Evolutionary conservation across 2,888 invertebrate species (phyloP), one percentile per base, ranked within the genome.

Genomic region (Abrostola triplasia): DNA sequence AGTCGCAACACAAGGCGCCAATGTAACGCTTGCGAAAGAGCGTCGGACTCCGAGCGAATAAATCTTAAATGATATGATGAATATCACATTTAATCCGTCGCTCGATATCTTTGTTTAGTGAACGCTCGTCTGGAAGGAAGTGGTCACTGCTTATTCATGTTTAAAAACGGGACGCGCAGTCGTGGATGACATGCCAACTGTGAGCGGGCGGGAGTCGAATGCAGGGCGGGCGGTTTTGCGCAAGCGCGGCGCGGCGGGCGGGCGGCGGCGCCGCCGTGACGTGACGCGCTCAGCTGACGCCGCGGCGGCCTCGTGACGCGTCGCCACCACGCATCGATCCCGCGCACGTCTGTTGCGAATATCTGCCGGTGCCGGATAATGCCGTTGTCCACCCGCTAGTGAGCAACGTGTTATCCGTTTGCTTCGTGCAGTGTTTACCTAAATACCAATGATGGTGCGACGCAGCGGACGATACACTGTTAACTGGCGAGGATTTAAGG

Each of bases 381-480:
- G 77, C 77, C 82, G 77, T 80, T 73, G 76, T 73, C 79, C 64
- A 68, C 77, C 76, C 79, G 80, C 80, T 80, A 84, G 82, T 84
- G 80, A 82, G 70, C 77, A 81, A 80, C 80, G 78, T 77, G 77
- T 76, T 70, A 77, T 69, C 71, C 76, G 73, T 62, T 62, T 50
- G 74, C 71, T 70, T 64, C 63, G 73, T 70, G 78, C 76, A 65
- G 72, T 79, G 78, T 74, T 77, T 73, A 75, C 76, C 68, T 57
- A 67, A 77, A 64, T 82, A 77, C 81, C 85, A 77, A 95, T 95
- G 95, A 95, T 95, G 90, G 94, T 93, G 79, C 88, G 95, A 85
- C 92, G 94, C 79, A 93, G 94, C 86, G 95, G 95, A 76, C 92
- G 95, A 44, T 95, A 95, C 84, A 94, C 94, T 67, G 94, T 94